These are phyloP conservation scores for Aspidoscelis tigris DNA, from an alignment of 2,113 vertebrate species.

Conservation along the genomic window DNA sequence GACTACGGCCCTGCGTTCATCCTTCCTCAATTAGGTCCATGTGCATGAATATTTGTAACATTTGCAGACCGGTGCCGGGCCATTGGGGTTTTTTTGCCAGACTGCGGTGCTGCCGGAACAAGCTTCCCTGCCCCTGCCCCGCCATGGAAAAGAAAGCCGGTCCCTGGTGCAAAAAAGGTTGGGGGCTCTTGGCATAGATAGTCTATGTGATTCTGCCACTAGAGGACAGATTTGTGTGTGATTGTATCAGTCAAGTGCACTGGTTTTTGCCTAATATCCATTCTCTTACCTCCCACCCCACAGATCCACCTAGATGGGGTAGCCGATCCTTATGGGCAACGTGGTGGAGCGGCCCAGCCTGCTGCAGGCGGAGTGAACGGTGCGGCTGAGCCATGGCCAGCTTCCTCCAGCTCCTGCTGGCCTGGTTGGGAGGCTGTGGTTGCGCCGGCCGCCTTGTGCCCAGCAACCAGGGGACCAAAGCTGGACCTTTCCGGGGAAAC, in stretches of 20 bases:
- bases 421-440: slow-evolving; percentile 71
- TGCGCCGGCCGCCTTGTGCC: slow-evolving; percentile 63
- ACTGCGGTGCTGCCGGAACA: too few species aligned
- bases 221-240: background rate
- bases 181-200: too few species aligned
- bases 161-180: too few species aligned
- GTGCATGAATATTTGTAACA: background rate
- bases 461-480: slow-evolving; percentile 52
- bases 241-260: background rate
- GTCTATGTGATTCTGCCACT: background rate
- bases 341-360: slow-evolving; percentile 40
- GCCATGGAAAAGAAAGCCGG: too few species aligned
- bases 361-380: slow-evolving; percentile 18
- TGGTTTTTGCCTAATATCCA: background rate
- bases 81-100: too few species aligned
- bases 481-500: slow-evolving; percentile 11
- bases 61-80: too few species aligned
- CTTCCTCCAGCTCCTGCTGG: slow-evolving; percentile 64
- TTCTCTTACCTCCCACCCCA: background rate
- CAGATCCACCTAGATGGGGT: slow-evolving; percentile 65
- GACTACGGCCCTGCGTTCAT: background rate
- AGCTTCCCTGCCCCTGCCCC: too few species aligned
- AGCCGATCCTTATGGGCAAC: slow-evolving; percentile 32
- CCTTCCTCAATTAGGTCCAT: background rate
- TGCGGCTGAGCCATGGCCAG: slow-evolving; percentile 50